These are phyloP conservation scores for Plecotus auritus DNA, from an alignment of 2,113 vertebrate genomes.

Conservation along the genomic window DNA sequence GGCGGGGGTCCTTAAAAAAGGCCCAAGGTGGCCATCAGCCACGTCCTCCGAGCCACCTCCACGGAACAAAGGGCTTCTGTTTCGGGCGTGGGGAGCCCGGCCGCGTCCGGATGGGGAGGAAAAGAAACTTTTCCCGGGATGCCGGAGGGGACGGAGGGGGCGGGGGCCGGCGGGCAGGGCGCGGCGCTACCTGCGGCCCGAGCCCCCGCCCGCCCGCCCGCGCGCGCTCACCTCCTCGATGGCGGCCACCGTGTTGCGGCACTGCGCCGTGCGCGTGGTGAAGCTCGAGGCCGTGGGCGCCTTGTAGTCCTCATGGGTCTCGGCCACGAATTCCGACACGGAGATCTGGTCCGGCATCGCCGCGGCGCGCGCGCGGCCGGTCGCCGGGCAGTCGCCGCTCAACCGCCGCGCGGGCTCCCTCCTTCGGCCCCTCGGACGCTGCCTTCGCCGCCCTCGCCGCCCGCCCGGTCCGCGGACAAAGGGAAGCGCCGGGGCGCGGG, in stretches of 20 bases:
- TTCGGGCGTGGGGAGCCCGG: neutral
- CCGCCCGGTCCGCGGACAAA: conserved; percentile 62
- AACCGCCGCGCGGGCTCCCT: conserved; percentile 28
- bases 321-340: conserved; percentile 91
- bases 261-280: conserved; percentile 91
- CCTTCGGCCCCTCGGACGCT: neutral
- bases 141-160: neutral
- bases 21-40: conserved; percentile 29
- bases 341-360: conserved; percentile 92
- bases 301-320: conserved; percentile 96
- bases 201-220: neutral
- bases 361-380: conserved; percentile 65
- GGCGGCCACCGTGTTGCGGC: conserved; percentile 90
- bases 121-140: conserved; percentile 60
- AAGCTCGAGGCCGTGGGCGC: conserved; percentile 96
- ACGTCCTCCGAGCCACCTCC: conserved; percentile 21
- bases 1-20: neutral
- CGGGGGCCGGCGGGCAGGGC: neutral
- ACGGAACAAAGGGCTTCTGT: conserved; percentile 69
- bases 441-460: neutral
- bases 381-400: conserved; percentile 3
- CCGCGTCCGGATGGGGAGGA: neutral
- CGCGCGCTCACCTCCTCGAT: conserved; percentile 90
- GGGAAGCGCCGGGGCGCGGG: conserved; percentile 29
- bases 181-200: conserved; percentile 4